Base-by-base conservation (phyloP, 2,888 invertebrate genomes). In the Lochmaea crataegi region DNA sequence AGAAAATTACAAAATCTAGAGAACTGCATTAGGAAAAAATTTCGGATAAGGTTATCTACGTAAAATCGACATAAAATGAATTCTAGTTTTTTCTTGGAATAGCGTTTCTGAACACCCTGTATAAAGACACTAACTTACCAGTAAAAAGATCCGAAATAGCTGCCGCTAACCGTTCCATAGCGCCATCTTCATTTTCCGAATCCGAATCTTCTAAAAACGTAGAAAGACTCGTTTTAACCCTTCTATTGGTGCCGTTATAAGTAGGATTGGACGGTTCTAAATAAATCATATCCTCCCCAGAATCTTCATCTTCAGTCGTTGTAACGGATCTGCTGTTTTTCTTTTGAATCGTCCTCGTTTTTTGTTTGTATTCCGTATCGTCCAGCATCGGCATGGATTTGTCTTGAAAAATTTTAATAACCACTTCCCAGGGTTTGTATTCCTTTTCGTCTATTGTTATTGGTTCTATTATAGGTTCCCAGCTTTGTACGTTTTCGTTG, bases 401-500 rank as follows among this genome's bases (percentile, higher is more conserved):
- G 72, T 87, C 90, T 74, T 80, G 90, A 76, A 90, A 90, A 51
- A 92, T 85, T 81, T 91, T 92, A 66, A 93, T 88, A 22, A 90
- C 87, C 16, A 94, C 85, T 82, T 94, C 93, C 93, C 93, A 94
- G 0, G 94, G 93, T 71, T 91, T 88, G 83, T 92, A 93, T 1
- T 89, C 85, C 76, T 91, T 91, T 83, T 93, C 93, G 45, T 89
- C 89, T 57, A 90, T 88, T 0, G 92, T 90, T 0, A 92, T 90
- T 0, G 95, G 94, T 80, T 96, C 96, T 1, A 96, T 85, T 1
- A 96, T 85, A 0, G 96, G 96, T 83, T 97, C 96, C 96, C 96
- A 97, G 10, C 89, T 81, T 79, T 87, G 87, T 41, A 83, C 75
- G 71, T 78, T 80, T 69, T 86, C 86, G 74, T 87, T 87, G 76